phyloP scores from a whole-genome alignment of 2,797 vertebrate genomes.

The Esox masquinongy region DNA sequence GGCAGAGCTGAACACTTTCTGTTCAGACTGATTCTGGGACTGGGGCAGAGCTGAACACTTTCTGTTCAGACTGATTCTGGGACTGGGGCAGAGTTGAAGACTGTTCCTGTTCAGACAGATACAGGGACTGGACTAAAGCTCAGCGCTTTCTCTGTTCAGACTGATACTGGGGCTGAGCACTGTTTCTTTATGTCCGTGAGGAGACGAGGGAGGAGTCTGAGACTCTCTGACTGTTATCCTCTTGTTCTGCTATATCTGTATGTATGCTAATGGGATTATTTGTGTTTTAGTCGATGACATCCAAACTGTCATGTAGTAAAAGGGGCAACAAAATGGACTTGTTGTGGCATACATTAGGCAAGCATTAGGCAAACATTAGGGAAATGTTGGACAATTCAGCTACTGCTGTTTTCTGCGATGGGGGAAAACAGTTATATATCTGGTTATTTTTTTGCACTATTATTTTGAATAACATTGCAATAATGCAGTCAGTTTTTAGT shows the following conservation, averaged over 20 bases:
- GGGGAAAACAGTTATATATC: too few species aligned
- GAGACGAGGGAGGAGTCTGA: slow-evolving; percentile 43
- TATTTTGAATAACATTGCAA: too few species aligned
- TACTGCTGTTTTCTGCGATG: too few species aligned
- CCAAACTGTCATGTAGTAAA: slow-evolving; percentile 37
- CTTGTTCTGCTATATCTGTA: slow-evolving; percentile 16
- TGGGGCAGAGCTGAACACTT: slow-evolving; percentile 8
- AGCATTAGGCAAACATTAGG: background rate
- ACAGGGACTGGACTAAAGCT: slow-evolving; percentile 24
- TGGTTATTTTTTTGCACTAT: too few species aligned
- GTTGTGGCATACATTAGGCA: background rate
- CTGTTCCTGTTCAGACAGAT: too few species aligned
- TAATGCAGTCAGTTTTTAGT: too few species aligned
- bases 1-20: slow-evolving; percentile 34
- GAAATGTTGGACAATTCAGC: background rate
- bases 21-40: slow-evolving; percentile 63
- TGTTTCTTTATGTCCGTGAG: slow-evolving; percentile 60
- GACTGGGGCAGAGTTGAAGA: too few species aligned
- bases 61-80: background rate
- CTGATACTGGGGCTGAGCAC: slow-evolving; percentile 48
- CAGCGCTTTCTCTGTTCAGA: slow-evolving; percentile 50
- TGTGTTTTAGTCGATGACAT: slow-evolving; percentile 47
- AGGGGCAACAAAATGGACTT: slow-evolving; percentile 17
- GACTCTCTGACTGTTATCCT: slow-evolving; percentile 63
- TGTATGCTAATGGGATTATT: slow-evolving; percentile 25